phyloP scores from a whole-genome alignment of 2,113 vertebrate genomes.

The Prochilodus magdalenae region DNA sequence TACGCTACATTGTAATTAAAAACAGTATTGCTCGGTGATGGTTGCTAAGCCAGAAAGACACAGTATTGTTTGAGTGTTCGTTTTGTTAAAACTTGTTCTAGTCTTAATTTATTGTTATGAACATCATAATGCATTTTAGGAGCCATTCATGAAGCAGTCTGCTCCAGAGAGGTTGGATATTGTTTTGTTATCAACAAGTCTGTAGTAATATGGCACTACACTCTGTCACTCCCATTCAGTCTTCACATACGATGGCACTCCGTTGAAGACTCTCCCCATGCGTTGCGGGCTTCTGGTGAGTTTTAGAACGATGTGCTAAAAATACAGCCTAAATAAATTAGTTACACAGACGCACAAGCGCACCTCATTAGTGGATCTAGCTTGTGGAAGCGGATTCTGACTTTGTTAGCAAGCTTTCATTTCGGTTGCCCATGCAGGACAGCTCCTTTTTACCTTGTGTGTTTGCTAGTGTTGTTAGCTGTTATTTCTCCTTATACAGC shows the following conservation, averaged over 20 bases:
- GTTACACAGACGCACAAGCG: not conserved
- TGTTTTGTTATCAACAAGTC: not conserved
- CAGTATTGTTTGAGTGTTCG: too few relatives aligned
- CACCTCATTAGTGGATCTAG: slow-evolving; percentile 18
- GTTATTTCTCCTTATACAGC: too few relatives aligned
- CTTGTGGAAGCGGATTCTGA: slow-evolving; percentile 8
- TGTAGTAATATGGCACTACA: slow-evolving; percentile 20
- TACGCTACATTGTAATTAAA: too few relatives aligned
- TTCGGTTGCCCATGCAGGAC: too few relatives aligned
- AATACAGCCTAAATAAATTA: slow-evolving; percentile 30
- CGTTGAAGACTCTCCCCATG: not conserved
- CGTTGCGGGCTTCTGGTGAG: not conserved
- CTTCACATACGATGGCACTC: too few relatives aligned
- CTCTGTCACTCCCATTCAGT: not conserved
- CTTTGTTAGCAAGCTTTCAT: slow-evolving; percentile 2
- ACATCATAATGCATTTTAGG: not conserved
- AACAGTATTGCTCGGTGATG: too few relatives aligned
- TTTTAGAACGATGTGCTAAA: slow-evolving; percentile 26
- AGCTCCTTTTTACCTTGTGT: slow-evolving; percentile 10
- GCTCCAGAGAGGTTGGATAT: not conserved
- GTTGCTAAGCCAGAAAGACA: too few relatives aligned
- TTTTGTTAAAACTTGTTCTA: too few relatives aligned
- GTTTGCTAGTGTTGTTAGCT: too few relatives aligned
- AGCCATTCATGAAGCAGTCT: not conserved
- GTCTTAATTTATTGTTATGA: not conserved